A percentile compares a stretch with the other conserved stretches of the same genome.
Conservation (phyloP, 2,888 invertebrate species). For the Parapristionchus giblindavisi region DNA sequence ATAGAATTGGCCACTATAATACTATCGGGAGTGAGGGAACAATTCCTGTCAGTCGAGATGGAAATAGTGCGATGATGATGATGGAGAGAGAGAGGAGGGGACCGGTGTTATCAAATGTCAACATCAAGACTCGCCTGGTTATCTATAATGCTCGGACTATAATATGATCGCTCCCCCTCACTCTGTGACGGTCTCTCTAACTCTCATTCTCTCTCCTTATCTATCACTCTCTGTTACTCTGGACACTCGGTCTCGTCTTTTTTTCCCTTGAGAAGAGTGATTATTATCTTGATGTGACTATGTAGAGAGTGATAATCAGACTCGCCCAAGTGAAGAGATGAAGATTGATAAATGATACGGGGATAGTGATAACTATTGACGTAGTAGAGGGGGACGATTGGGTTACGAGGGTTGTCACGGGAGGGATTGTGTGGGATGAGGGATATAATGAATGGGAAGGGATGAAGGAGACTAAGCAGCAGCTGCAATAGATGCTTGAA, state of each 20-base stretch:
- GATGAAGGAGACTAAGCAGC: background rate
- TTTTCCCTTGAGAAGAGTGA: constrained; percentile 10
- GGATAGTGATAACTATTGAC: no score
- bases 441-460: background rate
- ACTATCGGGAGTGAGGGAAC: background rate
- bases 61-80: constrained; percentile 1
- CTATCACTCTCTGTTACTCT: constrained; percentile 9
- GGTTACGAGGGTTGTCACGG: background rate
- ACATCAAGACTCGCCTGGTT: no score
- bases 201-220: constrained; percentile 29
- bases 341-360: background rate
- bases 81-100: constrained; percentile 10
- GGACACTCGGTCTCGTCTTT: background rate
- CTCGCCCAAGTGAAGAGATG: background rate
- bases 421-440: background rate
- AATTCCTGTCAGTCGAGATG: background rate
- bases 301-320: constrained; percentile 23
- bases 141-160: no score
- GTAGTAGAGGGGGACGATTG: constrained; percentile 8
- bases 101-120: constrained; percentile 34
- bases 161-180: no score
- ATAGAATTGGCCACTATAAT: background rate
- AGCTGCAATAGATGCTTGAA: constrained; percentile 28
- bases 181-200: background rate
- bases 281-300: constrained; percentile 23